phyloP scores from a whole-genome alignment of 1,140 invertebrate species.

The Platorchestia sp. region DNA sequence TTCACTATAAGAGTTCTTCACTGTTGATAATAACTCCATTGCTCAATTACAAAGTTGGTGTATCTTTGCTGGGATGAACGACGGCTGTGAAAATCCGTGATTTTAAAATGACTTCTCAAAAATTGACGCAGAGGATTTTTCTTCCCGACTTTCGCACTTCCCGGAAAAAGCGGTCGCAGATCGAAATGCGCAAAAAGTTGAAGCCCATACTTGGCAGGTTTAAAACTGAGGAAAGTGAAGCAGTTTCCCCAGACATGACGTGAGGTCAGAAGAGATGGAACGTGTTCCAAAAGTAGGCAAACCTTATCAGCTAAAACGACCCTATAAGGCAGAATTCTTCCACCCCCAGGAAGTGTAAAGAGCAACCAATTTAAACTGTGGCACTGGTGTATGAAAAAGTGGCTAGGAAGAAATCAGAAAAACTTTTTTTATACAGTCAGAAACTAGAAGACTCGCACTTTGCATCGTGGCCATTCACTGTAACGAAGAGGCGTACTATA shows the following conservation, averaged over 20 bases:
- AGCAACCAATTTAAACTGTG: constrained; percentile 55
- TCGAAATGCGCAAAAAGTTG: not conserved
- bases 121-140: not conserved
- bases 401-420: not conserved
- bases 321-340: constrained; percentile 40
- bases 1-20: not conserved
- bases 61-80: not conserved
- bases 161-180: not conserved
- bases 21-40: not conserved
- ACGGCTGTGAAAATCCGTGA: not conserved
- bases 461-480: not conserved
- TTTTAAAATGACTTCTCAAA: not conserved
- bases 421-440: constrained; percentile 4
- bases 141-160: not conserved
- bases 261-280: constrained; percentile 31
- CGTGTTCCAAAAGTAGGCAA: constrained; percentile 40
- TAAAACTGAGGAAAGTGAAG: constrained; percentile 22
- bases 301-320: constrained; percentile 50
- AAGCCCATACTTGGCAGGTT: not conserved
- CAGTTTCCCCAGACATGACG: not conserved
- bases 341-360: constrained; percentile 50
- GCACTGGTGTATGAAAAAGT: constrained; percentile 18
- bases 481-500: not conserved
- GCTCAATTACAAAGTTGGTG: not conserved
- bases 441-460: not conserved